Evolutionary conservation across 2,888 invertebrate genomes (phyloP), one percentile per base, ranked within the genome.

Genomic region (Sipha maydis): DNA sequence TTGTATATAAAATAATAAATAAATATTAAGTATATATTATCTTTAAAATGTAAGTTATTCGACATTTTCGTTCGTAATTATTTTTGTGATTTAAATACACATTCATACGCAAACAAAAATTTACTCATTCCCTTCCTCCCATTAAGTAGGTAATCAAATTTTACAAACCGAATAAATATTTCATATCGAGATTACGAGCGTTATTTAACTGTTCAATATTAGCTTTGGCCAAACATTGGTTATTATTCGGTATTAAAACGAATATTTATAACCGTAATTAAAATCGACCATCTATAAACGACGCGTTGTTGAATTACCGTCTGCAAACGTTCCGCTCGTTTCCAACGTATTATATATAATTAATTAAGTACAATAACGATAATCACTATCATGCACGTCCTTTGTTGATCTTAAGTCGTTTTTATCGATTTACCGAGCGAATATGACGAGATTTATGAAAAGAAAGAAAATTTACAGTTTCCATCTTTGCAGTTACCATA

Each of bases 241-340:
- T 69, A 41, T 82, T 4, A n/a, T 69, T 14, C 14, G 28, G 48
- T 69, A 82, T 48, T 48, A 48, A 48, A 48, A 14, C 48, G 48
- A 69, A 82, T 4, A 34, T 71, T 69, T 82, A 71, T 31, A 28
- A 69, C 67, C 7, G 48, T 41, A 82, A 69, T 82, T 82, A 82
- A 69, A 82, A 48, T 48, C 48, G 48, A 14, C 41, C 9, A 41
- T 41, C 41, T 41, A 8, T 41, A 41, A 69, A 67, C 31, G 28
- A 19, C 34, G 25, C 25, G 38, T 38, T 9, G 80, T 14, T n/a
- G 19, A 41, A 69, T 69, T 21, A 69, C 69, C 67, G 67, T 69
- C 69, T 41, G 28, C 69, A 25, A 69, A 14, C 69, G 11, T n/a
- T 14, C 25, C 69, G 41, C 14, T 67, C 1, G 25, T 14, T n/a